These are phyloP conservation scores for Otocyon megalotis DNA, from an alignment of 2,113 vertebrate genomes.

Conservation along the genomic window DNA sequence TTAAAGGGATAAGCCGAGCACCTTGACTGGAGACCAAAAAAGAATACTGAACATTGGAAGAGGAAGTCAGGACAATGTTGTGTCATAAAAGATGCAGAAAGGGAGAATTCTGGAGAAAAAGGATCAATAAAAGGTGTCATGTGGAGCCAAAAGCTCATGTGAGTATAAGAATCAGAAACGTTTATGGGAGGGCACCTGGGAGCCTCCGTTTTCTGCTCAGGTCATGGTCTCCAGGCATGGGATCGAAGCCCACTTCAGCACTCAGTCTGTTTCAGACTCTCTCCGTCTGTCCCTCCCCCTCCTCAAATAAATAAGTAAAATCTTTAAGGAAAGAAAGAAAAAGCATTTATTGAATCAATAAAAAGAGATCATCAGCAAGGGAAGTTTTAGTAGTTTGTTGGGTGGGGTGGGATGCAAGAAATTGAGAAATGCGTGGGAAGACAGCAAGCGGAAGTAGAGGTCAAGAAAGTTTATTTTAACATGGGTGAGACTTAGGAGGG, in stretches of 20 bases:
- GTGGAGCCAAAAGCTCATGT: background rate
- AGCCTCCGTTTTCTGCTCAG: background rate
- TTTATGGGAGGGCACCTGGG: background rate
- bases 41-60: background rate
- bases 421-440: background rate
- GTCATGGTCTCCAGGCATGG: background rate
- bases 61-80: background rate
- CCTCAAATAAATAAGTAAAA: background rate
- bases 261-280: background rate
- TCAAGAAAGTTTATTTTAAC: background rate
- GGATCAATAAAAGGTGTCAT: background rate
- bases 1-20: background rate
- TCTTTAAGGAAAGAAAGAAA: background rate
- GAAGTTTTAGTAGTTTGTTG: background rate
- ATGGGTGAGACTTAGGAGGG: background rate
- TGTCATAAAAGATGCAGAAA: background rate
- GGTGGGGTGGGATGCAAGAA: background rate
- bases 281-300: background rate
- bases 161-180: background rate
- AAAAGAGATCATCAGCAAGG: background rate
- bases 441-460: background rate
- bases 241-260: background rate
- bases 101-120: background rate
- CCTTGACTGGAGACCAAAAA: background rate
- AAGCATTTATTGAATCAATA: background rate